These are phyloP conservation scores for Amphiprion ocellaris DNA, from an alignment of 2,113 vertebrate species.

Conservation along the genomic window DNA sequence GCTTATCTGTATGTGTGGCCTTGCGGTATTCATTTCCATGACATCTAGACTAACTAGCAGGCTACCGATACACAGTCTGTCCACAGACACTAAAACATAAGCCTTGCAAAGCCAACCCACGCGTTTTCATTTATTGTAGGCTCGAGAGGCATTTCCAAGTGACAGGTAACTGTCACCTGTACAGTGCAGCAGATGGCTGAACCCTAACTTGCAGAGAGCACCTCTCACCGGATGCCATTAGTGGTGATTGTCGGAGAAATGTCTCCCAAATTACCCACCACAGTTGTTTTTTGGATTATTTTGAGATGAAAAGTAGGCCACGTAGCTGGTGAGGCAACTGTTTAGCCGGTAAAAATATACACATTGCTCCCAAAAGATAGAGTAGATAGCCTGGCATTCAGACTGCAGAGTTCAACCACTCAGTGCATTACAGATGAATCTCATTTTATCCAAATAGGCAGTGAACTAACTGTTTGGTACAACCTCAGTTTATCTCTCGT, in stretches of 20 bases:
- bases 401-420: slow-evolving; percentile 6
- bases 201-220: slow-evolving; percentile 9
- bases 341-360: neutral
- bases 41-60: slow-evolving; percentile 32
- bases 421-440: neutral
- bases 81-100: slow-evolving; percentile 31
- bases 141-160: slow-evolving; percentile 22
- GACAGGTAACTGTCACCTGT: slow-evolving; percentile 16
- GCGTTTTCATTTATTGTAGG: slow-evolving; percentile 26
- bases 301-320: neutral
- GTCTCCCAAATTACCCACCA: neutral
- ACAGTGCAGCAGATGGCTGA: slow-evolving; percentile 8
- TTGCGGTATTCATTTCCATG: slow-evolving; percentile 49
- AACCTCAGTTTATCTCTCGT: slow-evolving; percentile 4
- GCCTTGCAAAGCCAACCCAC: slow-evolving; percentile 3
- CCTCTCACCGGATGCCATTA: neutral
- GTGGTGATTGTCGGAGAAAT: neutral
- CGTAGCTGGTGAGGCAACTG: slow-evolving; percentile 12
- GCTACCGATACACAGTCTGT: slow-evolving; percentile 46
- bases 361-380: neutral
- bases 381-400: neutral
- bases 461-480: no score
- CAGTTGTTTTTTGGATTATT: neutral
- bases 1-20: slow-evolving; percentile 13
- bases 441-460: neutral